A percentile compares a stretch with the other conserved stretches of the same genome.
These are phyloP conservation scores for Micromussa lordhowensis DNA, from an alignment of 92 coral and sea anemone species.

Conservation along the genomic window DNA sequence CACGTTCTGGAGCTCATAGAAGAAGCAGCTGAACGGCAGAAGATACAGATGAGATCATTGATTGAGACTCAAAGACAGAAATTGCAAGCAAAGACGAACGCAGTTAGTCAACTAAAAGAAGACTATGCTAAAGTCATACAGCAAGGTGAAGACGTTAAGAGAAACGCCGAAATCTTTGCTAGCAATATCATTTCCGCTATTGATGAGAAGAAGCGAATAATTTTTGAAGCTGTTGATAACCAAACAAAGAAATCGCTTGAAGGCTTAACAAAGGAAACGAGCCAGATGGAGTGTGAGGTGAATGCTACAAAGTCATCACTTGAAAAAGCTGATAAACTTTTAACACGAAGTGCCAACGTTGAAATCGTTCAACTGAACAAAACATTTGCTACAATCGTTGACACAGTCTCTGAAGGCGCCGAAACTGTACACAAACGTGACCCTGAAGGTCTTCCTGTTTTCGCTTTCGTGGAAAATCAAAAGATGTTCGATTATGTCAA, in stretches of 20 bases:
- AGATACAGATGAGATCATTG: not conserved
- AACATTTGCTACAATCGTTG: not conserved
- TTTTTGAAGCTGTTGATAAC: not conserved
- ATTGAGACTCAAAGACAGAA: not conserved
- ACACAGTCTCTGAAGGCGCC: not conserved
- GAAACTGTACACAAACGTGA: not conserved
- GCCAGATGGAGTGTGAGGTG: not conserved
- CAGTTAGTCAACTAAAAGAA: not conserved
- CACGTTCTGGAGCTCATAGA: slow-evolving; percentile 1
- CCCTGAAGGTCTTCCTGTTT: not conserved
- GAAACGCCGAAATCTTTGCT: not conserved
- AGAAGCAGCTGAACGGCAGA: not conserved
- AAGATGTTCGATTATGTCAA: not conserved
- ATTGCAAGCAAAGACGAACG: not conserved
- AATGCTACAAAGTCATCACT: not conserved
- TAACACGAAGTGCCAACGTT: not conserved
- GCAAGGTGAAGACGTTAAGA: not conserved
- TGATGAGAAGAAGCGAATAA: not conserved
- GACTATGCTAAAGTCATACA: not conserved
- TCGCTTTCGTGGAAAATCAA: not conserved
- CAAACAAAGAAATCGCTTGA: not conserved
- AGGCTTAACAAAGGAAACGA: not conserved
- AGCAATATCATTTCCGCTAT: not conserved
- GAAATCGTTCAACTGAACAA: not conserved
- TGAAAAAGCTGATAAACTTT: not conserved